Evolutionary conservation across 2,888 invertebrate species (phyloP), one percentile per base, ranked within the genome.

Genomic region (Drosophila demipolita): DNA sequence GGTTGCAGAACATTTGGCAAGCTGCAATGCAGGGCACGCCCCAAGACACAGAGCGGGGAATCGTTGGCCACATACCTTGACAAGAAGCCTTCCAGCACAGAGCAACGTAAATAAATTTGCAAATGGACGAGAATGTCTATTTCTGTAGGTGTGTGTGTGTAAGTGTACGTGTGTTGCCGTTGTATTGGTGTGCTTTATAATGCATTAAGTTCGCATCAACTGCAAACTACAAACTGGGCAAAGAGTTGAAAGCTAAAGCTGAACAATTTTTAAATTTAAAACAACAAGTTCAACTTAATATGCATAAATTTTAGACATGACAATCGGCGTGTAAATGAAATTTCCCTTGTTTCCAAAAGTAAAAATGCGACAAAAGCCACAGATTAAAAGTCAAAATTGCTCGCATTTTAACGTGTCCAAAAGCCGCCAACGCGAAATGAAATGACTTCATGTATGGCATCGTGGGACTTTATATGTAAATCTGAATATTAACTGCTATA

Each of bases 371-470:
- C 66, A 68, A 67, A 62, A 62, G 60, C 50, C 62, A 63, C 58
- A 73, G 50, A 78, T 66, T 80, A 68, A 77, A 73, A 72, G 73
- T 60, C 71, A 36, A 54, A 82, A 73, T 66, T 73, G 75, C 68
- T 80, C 52, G 70, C 66, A 73, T 75, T 71, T 66, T 57, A 77
- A 57, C 42, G 70, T 62, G 60, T 52, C 20, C 35, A 32, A 58
- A 49, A 53, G 40, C 49, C 61, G 42, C 6, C 15, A 54, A 3
- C 23, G 42, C 23, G 32, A 55, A 65, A 57, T 55, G 53, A 64
- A 78, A 66, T 66, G 70, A 55, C 45, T 59, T 42, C 65, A 71
- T 66, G 63, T 57, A 58, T 15, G 52, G 11, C 59, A 42, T 20
- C 45, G 57, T 68, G 58, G 36, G 52, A 53, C 17, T 45, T 45